Evolutionary conservation across 2,797 vertebrate genomes (phyloP).

Genomic region (Dipus sagitta): DNA sequence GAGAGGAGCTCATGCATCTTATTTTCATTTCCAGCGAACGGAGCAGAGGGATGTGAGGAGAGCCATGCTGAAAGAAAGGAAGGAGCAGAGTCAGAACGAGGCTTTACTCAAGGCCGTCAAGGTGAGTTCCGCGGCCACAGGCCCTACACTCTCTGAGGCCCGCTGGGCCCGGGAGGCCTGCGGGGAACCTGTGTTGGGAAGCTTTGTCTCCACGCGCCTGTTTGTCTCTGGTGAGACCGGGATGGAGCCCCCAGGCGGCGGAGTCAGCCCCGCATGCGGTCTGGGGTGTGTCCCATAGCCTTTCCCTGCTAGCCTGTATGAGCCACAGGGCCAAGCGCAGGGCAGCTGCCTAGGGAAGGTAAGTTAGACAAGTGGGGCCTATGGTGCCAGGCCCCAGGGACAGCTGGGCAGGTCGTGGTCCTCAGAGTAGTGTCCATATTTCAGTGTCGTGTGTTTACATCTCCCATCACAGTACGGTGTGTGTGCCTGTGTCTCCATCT

Average conservation of each 20-base stretch:
- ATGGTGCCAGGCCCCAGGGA: not conserved
- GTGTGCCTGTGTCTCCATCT: slow-evolving; percentile 25
- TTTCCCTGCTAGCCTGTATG: not conserved
- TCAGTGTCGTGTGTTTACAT: not conserved
- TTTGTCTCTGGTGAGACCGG: not conserved
- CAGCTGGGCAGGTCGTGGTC: not conserved
- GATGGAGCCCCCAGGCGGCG: not conserved
- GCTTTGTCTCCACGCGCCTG: not conserved
- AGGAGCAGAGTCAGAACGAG: slow-evolving; percentile 87
- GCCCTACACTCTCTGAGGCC: not conserved
- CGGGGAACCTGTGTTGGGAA: not conserved
- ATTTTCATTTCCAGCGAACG: slow-evolving; percentile 88
- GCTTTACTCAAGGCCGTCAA: slow-evolving; percentile 89
- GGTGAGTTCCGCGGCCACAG: slow-evolving; percentile 72
- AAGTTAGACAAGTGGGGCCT: not conserved
- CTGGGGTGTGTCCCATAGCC: no score
- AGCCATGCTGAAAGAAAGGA: slow-evolving; percentile 91
- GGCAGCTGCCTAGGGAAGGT: not conserved
- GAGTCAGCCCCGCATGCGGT: not conserved
- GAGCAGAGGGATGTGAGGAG: slow-evolving; percentile 94
- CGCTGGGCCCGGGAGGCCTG: not conserved
- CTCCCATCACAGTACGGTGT: not conserved
- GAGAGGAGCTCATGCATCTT: slow-evolving; percentile 23
- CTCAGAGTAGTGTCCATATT: not conserved
- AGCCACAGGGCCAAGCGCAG: not conserved